Conservation (phyloP, 2,888 invertebrate genomes). For the Tachina lurida region DNA sequence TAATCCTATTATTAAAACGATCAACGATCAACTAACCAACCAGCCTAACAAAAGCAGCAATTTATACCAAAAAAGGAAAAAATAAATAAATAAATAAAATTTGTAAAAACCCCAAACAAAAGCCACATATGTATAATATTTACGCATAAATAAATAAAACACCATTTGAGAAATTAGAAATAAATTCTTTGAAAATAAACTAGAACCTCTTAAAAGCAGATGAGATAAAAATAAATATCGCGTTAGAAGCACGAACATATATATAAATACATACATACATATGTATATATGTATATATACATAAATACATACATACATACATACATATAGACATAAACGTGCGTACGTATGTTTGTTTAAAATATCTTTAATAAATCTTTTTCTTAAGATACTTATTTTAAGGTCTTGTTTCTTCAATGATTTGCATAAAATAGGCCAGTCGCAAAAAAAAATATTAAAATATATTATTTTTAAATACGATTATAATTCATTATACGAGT, state of each 20-base stretch:
- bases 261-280: slow-evolving; percentile 11
- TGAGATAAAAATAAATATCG: not conserved
- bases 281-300: slow-evolving; percentile 28
- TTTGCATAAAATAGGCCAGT: slow-evolving; percentile 54
- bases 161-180: slow-evolving; percentile 5
- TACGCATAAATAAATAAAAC: slow-evolving; percentile 29
- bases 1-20: slow-evolving; percentile 46
- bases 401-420: not conserved
- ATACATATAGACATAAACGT: too few relatives aligned
- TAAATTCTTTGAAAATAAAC: slow-evolving; percentile 1
- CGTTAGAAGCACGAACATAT: not conserved
- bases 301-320: not conserved
- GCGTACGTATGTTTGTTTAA: not conserved
- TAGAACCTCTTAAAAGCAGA: slow-evolving; percentile 23
- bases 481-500: not conserved
- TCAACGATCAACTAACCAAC: slow-evolving; percentile 44
- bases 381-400: not conserved
- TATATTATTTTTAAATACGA: slow-evolving; percentile 27
- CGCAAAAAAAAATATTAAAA: not conserved
- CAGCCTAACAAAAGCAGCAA: slow-evolving; percentile 19
- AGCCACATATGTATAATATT: not conserved
- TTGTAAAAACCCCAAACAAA: slow-evolving; percentile 26
- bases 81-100: not conserved
- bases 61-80: slow-evolving; percentile 56
- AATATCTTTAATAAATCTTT: not conserved